These are phyloP conservation scores for Rhorus exstirpatorius DNA, from an alignment of 2,888 invertebrate species.

Conservation along the genomic window DNA sequence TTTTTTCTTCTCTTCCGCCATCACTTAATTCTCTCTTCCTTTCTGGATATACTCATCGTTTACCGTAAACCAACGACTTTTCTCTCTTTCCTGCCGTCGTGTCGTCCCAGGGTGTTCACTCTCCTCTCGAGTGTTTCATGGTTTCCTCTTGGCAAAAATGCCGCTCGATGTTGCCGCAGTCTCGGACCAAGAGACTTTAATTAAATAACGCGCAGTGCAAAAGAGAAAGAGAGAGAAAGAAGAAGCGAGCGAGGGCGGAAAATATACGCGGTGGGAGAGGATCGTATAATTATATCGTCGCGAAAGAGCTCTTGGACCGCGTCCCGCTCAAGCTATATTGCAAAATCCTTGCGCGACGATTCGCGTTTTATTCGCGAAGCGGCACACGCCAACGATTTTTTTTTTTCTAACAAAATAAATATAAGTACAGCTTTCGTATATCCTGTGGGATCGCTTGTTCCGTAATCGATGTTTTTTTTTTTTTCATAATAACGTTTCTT, in stretches of 20 bases:
- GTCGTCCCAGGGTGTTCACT: no score
- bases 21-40: background rate
- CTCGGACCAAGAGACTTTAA: slow-evolving; percentile 16
- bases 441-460: background rate
- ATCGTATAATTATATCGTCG: slow-evolving; percentile 12
- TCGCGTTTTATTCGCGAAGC: slow-evolving; percentile 13
- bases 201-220: slow-evolving; percentile 13
- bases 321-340: slow-evolving; percentile 38
- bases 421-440: background rate
- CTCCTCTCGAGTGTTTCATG: slow-evolving; percentile 10
- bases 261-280: slow-evolving; percentile 22
- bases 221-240: background rate
- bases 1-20: no score
- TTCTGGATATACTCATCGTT: background rate
- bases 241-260: slow-evolving; percentile 31
- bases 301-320: slow-evolving; percentile 31
- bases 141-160: slow-evolving; percentile 24
- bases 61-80: no score
- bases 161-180: slow-evolving; percentile 10
- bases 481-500: no score
- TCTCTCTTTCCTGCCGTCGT: no score
- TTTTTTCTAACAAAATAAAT: slow-evolving; percentile 7
- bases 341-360: slow-evolving; percentile 59
- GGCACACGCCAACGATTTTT: slow-evolving; percentile 22
- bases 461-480: slow-evolving; percentile 3